Evolutionary conservation across 2,888 invertebrate species (phyloP).

Genomic region (Serripes groenlandicus): DNA sequence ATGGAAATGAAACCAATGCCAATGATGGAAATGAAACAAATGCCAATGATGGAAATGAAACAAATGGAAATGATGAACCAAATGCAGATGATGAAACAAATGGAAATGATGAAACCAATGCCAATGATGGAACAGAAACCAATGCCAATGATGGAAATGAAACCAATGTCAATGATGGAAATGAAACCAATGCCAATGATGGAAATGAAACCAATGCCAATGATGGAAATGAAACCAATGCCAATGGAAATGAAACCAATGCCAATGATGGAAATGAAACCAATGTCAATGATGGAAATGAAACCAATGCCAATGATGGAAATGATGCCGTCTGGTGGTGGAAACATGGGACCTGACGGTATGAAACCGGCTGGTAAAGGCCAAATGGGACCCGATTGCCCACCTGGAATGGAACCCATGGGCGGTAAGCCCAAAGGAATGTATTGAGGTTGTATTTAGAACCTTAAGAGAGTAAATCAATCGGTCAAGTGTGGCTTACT

Average conservation of each 20-base stretch:
- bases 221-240: slow-evolving; percentile 25
- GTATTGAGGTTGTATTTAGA: background rate
- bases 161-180: slow-evolving; percentile 7
- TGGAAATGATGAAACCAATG: slow-evolving; percentile 10
- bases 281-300: slow-evolving; percentile 13
- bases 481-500: too few species aligned
- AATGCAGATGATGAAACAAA: slow-evolving; percentile 9
- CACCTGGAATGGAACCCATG: background rate
- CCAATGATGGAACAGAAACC: slow-evolving; percentile 3
- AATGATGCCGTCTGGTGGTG: slow-evolving; percentile 6
- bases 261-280: slow-evolving; percentile 16
- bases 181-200: background rate
- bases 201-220: slow-evolving; percentile 15
- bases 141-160: slow-evolving; percentile 13
- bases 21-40: background rate
- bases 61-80: too few species aligned
- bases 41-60: background rate
- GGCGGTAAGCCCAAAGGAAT: background rate
- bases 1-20: background rate
- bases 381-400: slow-evolving; percentile 1
- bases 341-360: background rate
- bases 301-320: slow-evolving; percentile 14
- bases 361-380: background rate
- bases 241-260: slow-evolving; percentile 6
- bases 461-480: too few species aligned